Evolutionary conservation across 1,140 invertebrate species (phyloP), one percentile per base, ranked within the genome.

Genomic region (Metopolophium dirhodum): DNA sequence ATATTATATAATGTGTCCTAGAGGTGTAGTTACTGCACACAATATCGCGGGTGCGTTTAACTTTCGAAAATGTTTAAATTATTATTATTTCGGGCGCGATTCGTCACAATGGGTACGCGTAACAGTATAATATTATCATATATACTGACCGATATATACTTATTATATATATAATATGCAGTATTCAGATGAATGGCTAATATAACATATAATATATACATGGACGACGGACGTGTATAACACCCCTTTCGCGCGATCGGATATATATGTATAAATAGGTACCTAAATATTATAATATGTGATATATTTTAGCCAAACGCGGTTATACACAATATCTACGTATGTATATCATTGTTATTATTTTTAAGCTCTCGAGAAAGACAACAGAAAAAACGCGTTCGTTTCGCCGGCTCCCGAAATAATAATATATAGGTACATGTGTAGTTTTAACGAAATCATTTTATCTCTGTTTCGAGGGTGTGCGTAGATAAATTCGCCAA

Each of bases 41-140:
- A 23, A 86, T 86, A 26, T 61, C 89, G 54, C 47, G 47, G 68
- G 90, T 49, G 90, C 68, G 26, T 91, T 91, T 91, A 77, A 91
- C 45, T 91, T 91, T 49, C 47, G 57, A 14, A 91, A 83, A 91
- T 51, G 68, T 91, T 83, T 83, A 83, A 51, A 49, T 49, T 47
- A 91, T 54, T 41, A 45, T 49, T 41, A 87, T 87, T 49, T 49
- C 30, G 47, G 61, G 61, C 2, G n/a, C 45, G 41, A 91, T 77
- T 91, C 68, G 61, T 23, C 22, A 51, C n/a, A 57, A 30, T 57
- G 35, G 83, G 35, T 30, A 57, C 26, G n/a, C 26, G 45, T 11
- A 45, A 30, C 26, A 86, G 37, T 47, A 47, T 41, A 45, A 85
- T 85, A 85, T 85, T 85, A 26, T 41, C 35, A 85, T 85, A 41